Percentiles rank a stretch among this genome's conserved stretches.
Evolutionary conservation across 2,888 invertebrate species (phyloP).

Genomic region (Anarsia innoxiella): DNA sequence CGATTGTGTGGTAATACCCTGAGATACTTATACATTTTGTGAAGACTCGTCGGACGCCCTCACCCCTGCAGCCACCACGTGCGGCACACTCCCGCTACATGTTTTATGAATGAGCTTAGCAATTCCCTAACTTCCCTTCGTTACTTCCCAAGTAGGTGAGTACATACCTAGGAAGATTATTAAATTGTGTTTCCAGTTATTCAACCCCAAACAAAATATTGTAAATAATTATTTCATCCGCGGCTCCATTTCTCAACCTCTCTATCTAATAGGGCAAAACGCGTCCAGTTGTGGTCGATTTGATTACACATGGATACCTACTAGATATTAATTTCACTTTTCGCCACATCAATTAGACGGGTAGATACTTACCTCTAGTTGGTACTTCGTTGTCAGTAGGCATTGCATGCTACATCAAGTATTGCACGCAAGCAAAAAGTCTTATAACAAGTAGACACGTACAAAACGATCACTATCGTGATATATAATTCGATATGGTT

Average conservation of each 20-base stretch:
- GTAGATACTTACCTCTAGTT: conserved; percentile 3
- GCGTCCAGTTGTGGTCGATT: background rate
- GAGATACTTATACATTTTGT: no score
- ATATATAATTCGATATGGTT: conserved; percentile 64
- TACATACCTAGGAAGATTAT: conserved; percentile 35
- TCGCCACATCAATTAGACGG: background rate
- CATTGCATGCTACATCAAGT: conserved; percentile 52
- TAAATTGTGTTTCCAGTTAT: conserved; percentile 24
- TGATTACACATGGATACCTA: no score
- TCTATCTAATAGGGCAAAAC: background rate
- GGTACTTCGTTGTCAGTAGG: conserved; percentile 14
- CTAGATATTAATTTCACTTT: conserved; percentile 6
- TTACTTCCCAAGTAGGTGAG: conserved; percentile 38
- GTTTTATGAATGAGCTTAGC: conserved; percentile 57
- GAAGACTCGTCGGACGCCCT: no score
- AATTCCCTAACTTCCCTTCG: conserved; percentile 42
- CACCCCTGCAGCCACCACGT: conserved; percentile 32
- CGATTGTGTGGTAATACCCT: no score
- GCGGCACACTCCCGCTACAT: conserved; percentile 47
- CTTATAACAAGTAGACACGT: conserved; percentile 49
- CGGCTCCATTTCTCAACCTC: no score
- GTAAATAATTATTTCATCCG: no score
- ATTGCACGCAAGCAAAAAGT: conserved; percentile 53
- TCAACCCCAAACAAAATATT: no score
- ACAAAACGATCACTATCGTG: conserved; percentile 51